phyloP scores from a whole-genome alignment of 2,797 vertebrate genomes.

The Tolypeutes matacus region DNA sequence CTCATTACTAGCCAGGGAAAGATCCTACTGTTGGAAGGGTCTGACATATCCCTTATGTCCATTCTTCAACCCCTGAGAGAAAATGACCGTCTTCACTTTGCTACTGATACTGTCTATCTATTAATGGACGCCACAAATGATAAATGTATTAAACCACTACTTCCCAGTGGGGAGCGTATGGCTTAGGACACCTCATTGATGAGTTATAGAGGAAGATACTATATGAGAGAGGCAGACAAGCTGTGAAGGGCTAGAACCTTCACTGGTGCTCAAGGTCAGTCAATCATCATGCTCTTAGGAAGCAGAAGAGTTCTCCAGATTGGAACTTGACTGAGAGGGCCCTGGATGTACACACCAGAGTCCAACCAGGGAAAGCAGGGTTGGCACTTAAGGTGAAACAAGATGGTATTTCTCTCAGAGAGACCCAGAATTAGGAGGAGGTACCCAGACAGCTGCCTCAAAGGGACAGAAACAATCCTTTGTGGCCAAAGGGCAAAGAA shows the following conservation, averaged over 20 bases:
- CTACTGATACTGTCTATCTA: neutral
- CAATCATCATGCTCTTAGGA: neutral
- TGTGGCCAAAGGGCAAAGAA: conserved; percentile 25
- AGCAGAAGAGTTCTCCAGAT: conserved; percentile 16
- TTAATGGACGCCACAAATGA: neutral
- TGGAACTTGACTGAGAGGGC: neutral
- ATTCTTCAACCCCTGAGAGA: conserved; percentile 3
- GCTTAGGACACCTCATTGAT: neutral
- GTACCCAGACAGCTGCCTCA: neutral
- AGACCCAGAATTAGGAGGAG: conserved; percentile 7
- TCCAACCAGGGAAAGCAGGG: conserved; percentile 9
- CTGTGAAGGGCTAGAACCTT: conserved; percentile 30
- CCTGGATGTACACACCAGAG: neutral
- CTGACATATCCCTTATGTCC: neutral
- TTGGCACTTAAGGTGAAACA: conserved; percentile 27
- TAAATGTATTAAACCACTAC: conserved; percentile 12
- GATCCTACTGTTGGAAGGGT: neutral
- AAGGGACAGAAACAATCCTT: neutral
- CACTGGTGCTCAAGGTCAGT: neutral
- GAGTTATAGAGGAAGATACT: conserved; percentile 2
- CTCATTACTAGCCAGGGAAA: neutral
- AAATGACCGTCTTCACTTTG: neutral
- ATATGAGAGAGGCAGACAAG: neutral
- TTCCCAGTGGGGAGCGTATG: neutral
- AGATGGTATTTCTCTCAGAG: conserved; percentile 37